A percentile compares a stretch with the other conserved stretches of the same genome.
Evolutionary conservation across 1,140 invertebrate genomes (phyloP).

Genomic region (Brachionus paranguensis): DNA sequence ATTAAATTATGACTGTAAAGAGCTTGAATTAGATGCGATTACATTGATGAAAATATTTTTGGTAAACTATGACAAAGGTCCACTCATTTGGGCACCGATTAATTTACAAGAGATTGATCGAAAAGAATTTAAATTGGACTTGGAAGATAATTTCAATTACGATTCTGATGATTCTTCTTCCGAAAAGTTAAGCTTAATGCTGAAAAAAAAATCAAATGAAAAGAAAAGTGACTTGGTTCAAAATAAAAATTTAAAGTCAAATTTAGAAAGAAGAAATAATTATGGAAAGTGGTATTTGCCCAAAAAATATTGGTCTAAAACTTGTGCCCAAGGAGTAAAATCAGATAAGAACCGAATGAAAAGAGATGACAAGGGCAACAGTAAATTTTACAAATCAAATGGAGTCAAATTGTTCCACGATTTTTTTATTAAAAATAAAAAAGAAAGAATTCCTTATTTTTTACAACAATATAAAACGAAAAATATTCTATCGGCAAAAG

Average conservation of each 20-base stretch:
- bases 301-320: background rate
- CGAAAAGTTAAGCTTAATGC: background rate
- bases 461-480: background rate
- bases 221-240: background rate
- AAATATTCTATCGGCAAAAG: background rate
- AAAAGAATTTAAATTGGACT: background rate
- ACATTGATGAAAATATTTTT: constrained; percentile 31
- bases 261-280: background rate
- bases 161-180: background rate
- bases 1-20: constrained; percentile 12
- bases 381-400: background rate
- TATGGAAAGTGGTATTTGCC: constrained; percentile 20
- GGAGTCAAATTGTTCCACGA: background rate
- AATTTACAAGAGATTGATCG: background rate
- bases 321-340: background rate
- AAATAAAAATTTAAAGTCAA: background rate
- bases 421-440: background rate
- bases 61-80: constrained; percentile 12
- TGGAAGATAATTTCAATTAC: background rate
- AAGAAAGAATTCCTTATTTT: background rate
- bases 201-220: background rate
- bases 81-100: background rate
- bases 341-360: background rate
- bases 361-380: background rate
- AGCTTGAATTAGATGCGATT: background rate